phyloP scores from a whole-genome alignment of 2,113 vertebrate species.

The Nyctereutes procyonoides region DNA sequence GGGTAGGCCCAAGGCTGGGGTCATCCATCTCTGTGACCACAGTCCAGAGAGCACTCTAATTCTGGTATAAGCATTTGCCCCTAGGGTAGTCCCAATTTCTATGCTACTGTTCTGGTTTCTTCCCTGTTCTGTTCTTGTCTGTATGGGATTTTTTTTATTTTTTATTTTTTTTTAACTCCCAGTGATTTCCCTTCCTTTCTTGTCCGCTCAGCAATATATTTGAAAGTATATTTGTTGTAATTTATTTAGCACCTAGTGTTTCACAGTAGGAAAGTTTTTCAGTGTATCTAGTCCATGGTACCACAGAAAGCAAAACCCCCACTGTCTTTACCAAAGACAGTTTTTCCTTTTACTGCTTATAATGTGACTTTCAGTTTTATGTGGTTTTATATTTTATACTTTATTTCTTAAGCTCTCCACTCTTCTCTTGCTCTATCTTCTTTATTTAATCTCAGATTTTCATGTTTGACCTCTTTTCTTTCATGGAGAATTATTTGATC shows the following conservation, averaged over 20 bases:
- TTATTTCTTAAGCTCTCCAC: background rate
- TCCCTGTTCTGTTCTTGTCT: background rate
- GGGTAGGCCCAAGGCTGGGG: background rate
- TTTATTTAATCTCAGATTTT: conserved; percentile 14
- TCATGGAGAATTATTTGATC: background rate
- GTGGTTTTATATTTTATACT: conserved; percentile 17
- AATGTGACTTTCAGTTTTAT: background rate
- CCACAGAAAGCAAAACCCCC: background rate
- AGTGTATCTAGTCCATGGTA: background rate
- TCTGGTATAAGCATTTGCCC: background rate
- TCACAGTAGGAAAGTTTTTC: background rate
- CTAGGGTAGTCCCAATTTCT: background rate
- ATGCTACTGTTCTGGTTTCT: background rate
- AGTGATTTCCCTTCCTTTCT: conserved; percentile 40
- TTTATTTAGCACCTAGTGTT: conserved; percentile 23
- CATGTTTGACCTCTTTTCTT: conserved; percentile 5
- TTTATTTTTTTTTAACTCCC: background rate
- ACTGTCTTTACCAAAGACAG: background rate
- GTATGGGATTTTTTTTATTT: background rate
- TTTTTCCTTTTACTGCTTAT: conserved; percentile 23
- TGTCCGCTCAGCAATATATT: background rate
- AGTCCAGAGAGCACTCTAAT: background rate
- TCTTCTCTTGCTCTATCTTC: background rate
- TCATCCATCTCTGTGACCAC: background rate
- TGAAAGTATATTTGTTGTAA: conserved; percentile 26